Base-by-base conservation (phyloP, 2,797 vertebrate genomes). In the Myripristis jacobus region DNA sequence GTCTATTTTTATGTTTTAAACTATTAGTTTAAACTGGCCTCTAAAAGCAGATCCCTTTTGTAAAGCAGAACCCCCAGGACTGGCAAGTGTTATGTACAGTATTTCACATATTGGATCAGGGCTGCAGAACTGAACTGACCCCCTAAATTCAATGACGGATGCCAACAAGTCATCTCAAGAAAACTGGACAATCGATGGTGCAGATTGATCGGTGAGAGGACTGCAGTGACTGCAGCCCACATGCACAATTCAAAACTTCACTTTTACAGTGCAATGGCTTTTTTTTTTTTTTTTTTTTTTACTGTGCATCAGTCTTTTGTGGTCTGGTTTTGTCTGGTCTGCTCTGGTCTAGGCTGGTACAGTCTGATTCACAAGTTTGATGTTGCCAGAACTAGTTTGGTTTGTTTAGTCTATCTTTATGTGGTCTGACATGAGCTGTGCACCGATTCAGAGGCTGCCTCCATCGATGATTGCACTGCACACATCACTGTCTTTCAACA, bases 121-220 rank as follows among this genome's bases (percentile, higher is more conserved):
- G 38, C 38, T 51, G 47, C 44, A 24, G 48, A 38, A 50, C 15
- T 54, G 10, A 18, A 67, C 22, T 68, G 56, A 67, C 34, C 19
- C 21, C 50, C 64, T 69, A 66, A 73, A 77, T 75, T 83, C 56
- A 78, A 46, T 75, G 65, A 53, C 48, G 36, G 46, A 65, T 61
- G 58, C 71, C 66, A 75, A 63, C 52, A 1, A 67, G 65, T 60
- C 31, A 1, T 58, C 48, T 63, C 55, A 10, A 55, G 18, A 41
- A 52, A 63, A 67, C 61, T 22, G 6, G 15, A 66, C 54, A 34
- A 66, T 85, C 70, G 70, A 61, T 80, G 74, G 1, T 25, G 71
- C 18, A 15, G 29, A 81, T 67, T 66, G 54, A 84, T 41, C 46
- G 46, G 11, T 34, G 70, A 29, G 58, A 55, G 43, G 47, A 65